A percentile compares a stretch with the other conserved stretches of the same genome.
Conservation (phyloP, 2,888 invertebrate species). For the Gryllus longicercus region DNA sequence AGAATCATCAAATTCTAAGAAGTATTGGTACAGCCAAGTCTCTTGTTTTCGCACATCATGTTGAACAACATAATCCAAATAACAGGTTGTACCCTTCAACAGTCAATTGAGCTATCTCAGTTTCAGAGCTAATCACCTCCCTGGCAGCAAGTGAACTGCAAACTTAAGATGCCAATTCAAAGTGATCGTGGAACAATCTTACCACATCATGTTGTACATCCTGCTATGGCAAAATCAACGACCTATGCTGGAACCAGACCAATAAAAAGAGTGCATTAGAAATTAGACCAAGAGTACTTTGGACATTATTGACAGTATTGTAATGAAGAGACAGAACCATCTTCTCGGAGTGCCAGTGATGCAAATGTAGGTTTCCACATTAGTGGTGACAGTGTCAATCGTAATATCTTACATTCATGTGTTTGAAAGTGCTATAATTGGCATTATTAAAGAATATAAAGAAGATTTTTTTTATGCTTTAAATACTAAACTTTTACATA, state of each 20-base stretch:
- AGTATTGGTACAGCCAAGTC: not conserved
- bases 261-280: not conserved
- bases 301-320: no score
- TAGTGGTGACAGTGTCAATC: no score
- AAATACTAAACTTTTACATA: no score
- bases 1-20: no score
- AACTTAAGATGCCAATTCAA: not conserved
- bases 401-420: no score
- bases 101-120: conserved; percentile 1
- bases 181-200: not conserved
- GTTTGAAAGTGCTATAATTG: no score
- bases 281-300: not conserved
- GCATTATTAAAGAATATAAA: no score
- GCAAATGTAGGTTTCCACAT: no score
- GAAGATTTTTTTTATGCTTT: no score
- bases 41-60: not conserved
- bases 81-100: not conserved
- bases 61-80: conserved; percentile 3
- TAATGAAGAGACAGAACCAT: no score
- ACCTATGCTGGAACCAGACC: not conserved
- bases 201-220: not conserved
- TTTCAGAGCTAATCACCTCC: not conserved
- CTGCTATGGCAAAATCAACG: conserved; percentile 9
- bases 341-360: no score
- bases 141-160: not conserved